Conservation (phyloP, 2,888 invertebrate genomes). For the Falcaria lacertinaria region DNA sequence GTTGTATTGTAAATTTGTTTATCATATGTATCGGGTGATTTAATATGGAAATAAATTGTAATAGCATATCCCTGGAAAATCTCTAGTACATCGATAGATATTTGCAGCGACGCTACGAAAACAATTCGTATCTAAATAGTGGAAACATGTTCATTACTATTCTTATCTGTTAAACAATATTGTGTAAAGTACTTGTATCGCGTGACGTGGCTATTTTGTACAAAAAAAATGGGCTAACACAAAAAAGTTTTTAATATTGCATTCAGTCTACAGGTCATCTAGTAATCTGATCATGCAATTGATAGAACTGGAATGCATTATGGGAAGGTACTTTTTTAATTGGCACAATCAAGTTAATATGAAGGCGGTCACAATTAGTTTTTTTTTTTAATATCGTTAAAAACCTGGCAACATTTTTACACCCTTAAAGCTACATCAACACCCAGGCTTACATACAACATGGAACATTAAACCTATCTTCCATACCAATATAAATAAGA, state of each 20-base stretch:
- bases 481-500: slow-evolving; percentile 11
- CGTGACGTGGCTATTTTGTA: not conserved
- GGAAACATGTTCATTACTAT: too few species aligned
- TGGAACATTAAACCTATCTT: slow-evolving; percentile 34
- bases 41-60: too few species aligned
- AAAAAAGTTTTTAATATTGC: not conserved
- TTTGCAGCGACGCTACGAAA: too few species aligned
- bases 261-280: not conserved
- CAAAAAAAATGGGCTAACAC: not conserved
- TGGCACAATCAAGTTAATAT: slow-evolving; percentile 43
- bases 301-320: slow-evolving; percentile 43
- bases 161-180: too few species aligned
- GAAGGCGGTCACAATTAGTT: slow-evolving; percentile 25
- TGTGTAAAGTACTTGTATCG: too few species aligned
- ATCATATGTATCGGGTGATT: too few species aligned
- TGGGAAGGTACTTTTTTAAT: slow-evolving; percentile 42
- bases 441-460: slow-evolving; percentile 49
- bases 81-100: too few species aligned
- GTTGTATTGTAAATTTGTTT: too few species aligned
- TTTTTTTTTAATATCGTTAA: slow-evolving; percentile 28
- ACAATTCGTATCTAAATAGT: too few species aligned
- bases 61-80: too few species aligned
- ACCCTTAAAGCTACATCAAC: slow-evolving; percentile 44
- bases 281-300: slow-evolving; percentile 7
- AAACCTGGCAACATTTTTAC: slow-evolving; percentile 54